Conservation (phyloP, 2,113 vertebrate genomes). For the Paradisaea rubra region DNA sequence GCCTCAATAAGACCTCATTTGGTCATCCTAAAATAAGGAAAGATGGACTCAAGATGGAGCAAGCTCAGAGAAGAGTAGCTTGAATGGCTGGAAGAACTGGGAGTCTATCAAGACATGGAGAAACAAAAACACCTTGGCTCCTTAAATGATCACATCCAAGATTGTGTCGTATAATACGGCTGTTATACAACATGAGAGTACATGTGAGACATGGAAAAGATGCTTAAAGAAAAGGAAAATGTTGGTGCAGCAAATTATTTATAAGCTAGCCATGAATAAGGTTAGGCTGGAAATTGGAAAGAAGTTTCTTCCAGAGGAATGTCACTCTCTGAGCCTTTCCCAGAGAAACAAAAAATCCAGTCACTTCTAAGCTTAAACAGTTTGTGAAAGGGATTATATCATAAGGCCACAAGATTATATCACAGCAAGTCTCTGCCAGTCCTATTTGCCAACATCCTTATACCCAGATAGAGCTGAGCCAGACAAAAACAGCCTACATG, state of each 20-base stretch:
- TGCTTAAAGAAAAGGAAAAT: neutral
- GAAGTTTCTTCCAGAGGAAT: neutral
- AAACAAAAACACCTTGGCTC: neutral
- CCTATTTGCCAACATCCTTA: conserved; percentile 15
- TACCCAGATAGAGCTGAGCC: conserved; percentile 19
- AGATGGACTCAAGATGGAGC: neutral
- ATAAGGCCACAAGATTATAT: conserved; percentile 5
- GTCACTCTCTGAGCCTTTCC: neutral
- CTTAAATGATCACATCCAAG: neutral
- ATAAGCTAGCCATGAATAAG: neutral
- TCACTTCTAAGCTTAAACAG: neutral
- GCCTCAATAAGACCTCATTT: neutral
- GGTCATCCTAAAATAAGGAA: neutral
- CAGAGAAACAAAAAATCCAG: conserved; percentile 15
- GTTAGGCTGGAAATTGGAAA: neutral
- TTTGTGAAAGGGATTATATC: conserved; percentile 44
- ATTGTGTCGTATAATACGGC: neutral
- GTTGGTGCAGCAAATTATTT: neutral
- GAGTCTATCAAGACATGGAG: neutral
- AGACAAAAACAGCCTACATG: conserved; percentile 8
- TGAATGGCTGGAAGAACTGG: neutral
- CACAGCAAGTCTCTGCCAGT: conserved; percentile 50
- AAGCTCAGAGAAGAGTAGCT: neutral
- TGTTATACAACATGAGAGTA: neutral
- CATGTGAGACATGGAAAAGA: neutral